Base-by-base conservation (phyloP, 2,113 vertebrate genomes). In the Anser brachyrhynchus region DNA sequence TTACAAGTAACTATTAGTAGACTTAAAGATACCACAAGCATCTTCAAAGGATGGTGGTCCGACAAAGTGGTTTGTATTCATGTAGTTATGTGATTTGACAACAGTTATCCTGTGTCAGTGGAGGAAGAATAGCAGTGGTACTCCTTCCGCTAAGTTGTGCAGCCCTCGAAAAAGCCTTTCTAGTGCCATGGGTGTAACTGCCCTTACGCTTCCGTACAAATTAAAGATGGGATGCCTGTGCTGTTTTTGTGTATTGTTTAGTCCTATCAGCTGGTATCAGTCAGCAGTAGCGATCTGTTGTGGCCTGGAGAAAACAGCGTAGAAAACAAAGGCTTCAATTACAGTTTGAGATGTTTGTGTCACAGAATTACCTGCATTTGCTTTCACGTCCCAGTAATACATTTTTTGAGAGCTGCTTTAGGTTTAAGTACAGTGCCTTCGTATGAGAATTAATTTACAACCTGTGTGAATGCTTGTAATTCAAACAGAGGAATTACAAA, bases 381-480 rank as follows among this genome's bases (percentile, higher is more conserved):
- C 43, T 83, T 79, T 70, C 26, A 5, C 13, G 31, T 79, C 29
- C 61, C 73, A 11, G 9, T 69, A 14, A 23, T 13, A 3, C 28
- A 8, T 21, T 41, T 44, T 52, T 28, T 59, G 37, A 59, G 43
- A 71, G 46, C 35, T 91, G 31, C 26, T 66, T 61, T 49, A 55
- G 39, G 19, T 20, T 78, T 55, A 67, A 51, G 14, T 64, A 21
- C 19, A 46, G 20, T 52, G 33, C 11, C 7, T 72, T 52, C 14
- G 2, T 29, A 21, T 9, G 37, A 49, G n/a, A 25, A 61, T 39
- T 66, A 11, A 35, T 69, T 69, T 76, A 2, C 7, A 57, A 11
- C 3, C 28, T n/a, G 2, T 1, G 1, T 14, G 5, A 19, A 1
- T 41, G 39, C 31, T 76, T 16, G 5, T 22, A 9, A 2, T 12